These are phyloP conservation scores for Alloscopus bannaensis DNA, from an alignment of 2,888 invertebrate species.

Conservation along the genomic window DNA sequence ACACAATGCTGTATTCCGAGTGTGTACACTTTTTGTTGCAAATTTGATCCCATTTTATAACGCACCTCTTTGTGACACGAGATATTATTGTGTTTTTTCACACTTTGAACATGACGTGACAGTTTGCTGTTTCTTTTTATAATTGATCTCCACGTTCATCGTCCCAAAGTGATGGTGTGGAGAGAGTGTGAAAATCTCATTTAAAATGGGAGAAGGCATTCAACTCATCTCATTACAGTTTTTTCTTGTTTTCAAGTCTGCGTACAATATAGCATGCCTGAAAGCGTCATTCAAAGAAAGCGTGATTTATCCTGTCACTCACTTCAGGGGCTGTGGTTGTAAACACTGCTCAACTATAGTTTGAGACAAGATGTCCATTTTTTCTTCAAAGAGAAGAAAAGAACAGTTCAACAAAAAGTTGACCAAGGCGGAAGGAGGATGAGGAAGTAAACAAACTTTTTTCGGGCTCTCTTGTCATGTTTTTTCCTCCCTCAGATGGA, in stretches of 20 bases:
- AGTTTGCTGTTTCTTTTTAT: too few species aligned
- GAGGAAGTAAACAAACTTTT: background rate
- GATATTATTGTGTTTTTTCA: background rate
- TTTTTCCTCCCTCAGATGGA: background rate
- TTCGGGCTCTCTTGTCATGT: background rate
- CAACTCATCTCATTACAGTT: too few species aligned
- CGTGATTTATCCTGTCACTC: too few species aligned
- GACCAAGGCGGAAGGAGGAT: background rate
- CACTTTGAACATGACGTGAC: too few species aligned
- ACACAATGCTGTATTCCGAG: background rate
- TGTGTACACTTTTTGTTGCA: background rate
- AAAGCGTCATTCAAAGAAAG: too few species aligned
- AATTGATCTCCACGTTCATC: too few species aligned
- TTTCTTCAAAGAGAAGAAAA: background rate
- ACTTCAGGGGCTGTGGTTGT: too few species aligned
- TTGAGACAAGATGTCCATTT: background rate
- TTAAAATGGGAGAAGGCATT: too few species aligned
- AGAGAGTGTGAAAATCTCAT: too few species aligned
- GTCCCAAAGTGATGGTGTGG: too few species aligned
- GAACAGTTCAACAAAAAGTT: background rate
- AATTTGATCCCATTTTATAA: background rate
- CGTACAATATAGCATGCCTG: background rate
- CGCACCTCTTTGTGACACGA: background rate
- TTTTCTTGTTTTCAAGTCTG: background rate
- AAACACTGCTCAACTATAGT: background rate